Percentiles rank a stretch among this genome's conserved stretches.
phyloP scores from a whole-genome alignment of 1,140 invertebrate genomes.

The Meloidogyne exigua region DNA sequence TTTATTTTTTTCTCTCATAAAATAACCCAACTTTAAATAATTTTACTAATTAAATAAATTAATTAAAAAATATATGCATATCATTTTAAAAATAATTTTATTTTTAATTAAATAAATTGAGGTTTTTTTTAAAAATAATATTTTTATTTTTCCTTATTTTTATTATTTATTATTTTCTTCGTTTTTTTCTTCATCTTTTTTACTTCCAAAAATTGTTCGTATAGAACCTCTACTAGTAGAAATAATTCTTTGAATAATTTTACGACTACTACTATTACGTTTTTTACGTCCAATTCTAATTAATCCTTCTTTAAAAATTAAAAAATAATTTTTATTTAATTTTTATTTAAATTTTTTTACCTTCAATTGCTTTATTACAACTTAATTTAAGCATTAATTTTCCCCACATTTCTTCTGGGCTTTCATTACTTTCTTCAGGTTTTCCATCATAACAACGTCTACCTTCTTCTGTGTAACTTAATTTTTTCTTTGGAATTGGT shows the following conservation, averaged over 20 bases:
- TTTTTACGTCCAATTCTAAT: constrained; percentile 12
- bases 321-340: too few relatives aligned
- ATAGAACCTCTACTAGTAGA: constrained; percentile 15
- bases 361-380: constrained; percentile 22
- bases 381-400: constrained; percentile 18
- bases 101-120: background rate
- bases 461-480: constrained; percentile 19
- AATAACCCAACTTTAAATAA: too few relatives aligned
- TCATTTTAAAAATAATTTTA: background rate
- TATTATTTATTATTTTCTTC: background rate
- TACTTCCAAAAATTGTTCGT: background rate
- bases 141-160: background rate
- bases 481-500: constrained; percentile 12
- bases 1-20: too few relatives aligned
- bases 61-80: background rate
- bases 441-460: constrained; percentile 17
- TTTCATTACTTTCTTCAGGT: constrained; percentile 13
- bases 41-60: background rate
- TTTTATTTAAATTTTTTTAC: background rate
- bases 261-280: constrained; percentile 11
- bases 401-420: constrained; percentile 23
- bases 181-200: background rate
- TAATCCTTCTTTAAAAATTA: background rate
- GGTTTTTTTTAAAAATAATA: background rate
- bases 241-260: constrained; percentile 15